Percentiles rank a stretch among this genome's conserved stretches.
Conservation (phyloP, 2,797 vertebrate species). For the Thaleichthys pacificus region DNA sequence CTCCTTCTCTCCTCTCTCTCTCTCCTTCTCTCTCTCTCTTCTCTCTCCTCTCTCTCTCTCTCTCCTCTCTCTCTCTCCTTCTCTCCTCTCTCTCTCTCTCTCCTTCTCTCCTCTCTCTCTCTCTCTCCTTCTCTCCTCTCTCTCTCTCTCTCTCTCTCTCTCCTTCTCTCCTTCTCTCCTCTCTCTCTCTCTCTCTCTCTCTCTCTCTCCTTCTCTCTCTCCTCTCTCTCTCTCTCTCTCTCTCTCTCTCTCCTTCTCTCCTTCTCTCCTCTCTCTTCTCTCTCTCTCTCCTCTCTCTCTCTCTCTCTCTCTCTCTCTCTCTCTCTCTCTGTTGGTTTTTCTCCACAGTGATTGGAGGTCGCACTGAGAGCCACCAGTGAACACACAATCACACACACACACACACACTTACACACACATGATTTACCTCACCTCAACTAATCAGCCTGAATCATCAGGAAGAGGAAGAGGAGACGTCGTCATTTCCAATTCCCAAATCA, state of each 20-base stretch:
- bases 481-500: slow-evolving; percentile 78
- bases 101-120: neutral
- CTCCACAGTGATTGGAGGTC: neutral
- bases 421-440: slow-evolving; percentile 55
- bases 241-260: neutral
- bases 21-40: too few relatives aligned
- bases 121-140: neutral
- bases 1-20: too few relatives aligned
- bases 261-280: too few relatives aligned
- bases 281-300: too few relatives aligned
- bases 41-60: too few relatives aligned
- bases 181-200: too few relatives aligned
- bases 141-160: slow-evolving; percentile 4
- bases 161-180: neutral
- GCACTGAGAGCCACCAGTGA: too few relatives aligned
- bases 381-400: slow-evolving; percentile 11
- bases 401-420: slow-evolving; percentile 8
- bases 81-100: too few relatives aligned
- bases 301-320: neutral
- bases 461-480: slow-evolving; percentile 43
- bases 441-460: slow-evolving; percentile 57
- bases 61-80: too few relatives aligned
- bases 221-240: too few relatives aligned
- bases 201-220: too few relatives aligned
- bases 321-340: slow-evolving; percentile 22